phyloP scores from a whole-genome alignment of 2,113 vertebrate species.

The Etheostoma cragini region DNA sequence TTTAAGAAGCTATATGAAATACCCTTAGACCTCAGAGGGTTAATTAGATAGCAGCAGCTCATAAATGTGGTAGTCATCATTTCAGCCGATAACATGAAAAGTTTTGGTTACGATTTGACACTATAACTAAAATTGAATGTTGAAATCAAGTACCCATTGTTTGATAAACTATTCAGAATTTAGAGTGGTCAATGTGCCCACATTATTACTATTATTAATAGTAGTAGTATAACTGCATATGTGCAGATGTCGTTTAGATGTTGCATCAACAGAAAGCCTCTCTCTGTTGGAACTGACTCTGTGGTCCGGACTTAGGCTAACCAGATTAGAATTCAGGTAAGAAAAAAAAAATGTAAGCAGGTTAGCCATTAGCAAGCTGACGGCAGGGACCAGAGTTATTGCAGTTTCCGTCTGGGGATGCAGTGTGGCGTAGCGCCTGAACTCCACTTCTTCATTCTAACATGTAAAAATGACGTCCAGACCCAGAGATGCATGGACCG shows the following conservation, averaged over 20 bases:
- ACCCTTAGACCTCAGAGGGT: no score
- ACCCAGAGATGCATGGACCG: slow-evolving; percentile 10
- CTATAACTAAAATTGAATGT: no score
- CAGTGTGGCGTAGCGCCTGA: slow-evolving; percentile 9
- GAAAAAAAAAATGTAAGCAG: slow-evolving; percentile 65
- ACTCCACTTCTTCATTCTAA: slow-evolving; percentile 23
- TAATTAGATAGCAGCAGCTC: no score
- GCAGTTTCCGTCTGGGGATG: slow-evolving; percentile 60
- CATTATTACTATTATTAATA: no score
- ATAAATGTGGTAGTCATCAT: not conserved
- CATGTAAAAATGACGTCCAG: slow-evolving; percentile 28
- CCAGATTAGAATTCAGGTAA: slow-evolving; percentile 71
- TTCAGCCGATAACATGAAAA: not conserved
- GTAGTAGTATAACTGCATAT: no score
- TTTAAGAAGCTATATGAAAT: no score
- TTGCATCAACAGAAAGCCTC: not conserved
- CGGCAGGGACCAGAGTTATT: slow-evolving; percentile 49
- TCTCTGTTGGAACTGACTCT: slow-evolving; percentile 1
- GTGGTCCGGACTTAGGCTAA: slow-evolving; percentile 35
- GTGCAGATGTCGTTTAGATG: no score
- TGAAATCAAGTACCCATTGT: not conserved
- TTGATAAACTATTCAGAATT: not conserved
- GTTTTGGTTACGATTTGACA: no score
- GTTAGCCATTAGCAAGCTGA: slow-evolving; percentile 64
- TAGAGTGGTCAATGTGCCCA: not conserved